phyloP scores from a whole-genome alignment of 2,113 vertebrate genomes.

The Trogon melanurus region DNA sequence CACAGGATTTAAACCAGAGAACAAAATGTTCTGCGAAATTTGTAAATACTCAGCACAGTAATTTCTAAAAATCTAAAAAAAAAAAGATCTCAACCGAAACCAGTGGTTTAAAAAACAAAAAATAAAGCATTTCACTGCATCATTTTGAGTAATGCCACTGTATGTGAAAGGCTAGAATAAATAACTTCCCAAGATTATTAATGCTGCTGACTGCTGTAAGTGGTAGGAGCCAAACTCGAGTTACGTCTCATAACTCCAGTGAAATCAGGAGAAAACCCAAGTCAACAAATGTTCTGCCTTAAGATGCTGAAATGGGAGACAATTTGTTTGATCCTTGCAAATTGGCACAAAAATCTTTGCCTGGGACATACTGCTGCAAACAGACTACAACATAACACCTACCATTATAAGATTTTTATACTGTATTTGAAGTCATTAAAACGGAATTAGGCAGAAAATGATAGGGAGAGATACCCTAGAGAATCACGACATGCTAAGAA shows the following conservation, averaged over 20 bases:
- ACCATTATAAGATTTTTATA: neutral
- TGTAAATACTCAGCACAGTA: neutral
- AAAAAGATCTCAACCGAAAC: neutral
- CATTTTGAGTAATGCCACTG: neutral
- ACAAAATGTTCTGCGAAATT: slow-evolving; percentile 53
- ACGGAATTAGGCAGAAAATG: neutral
- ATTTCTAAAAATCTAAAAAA: slow-evolving; percentile 9
- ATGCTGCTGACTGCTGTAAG: neutral
- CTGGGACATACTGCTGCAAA: neutral
- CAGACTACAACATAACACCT: neutral
- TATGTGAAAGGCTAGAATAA: neutral
- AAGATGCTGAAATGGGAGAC: neutral
- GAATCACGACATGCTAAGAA: neutral
- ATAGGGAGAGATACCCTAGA: neutral
- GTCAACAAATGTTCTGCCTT: neutral
- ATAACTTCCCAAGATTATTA: neutral
- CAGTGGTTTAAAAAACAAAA: neutral
- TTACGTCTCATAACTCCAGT: neutral
- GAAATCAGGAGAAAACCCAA: neutral
- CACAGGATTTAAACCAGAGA: slow-evolving; percentile 39
- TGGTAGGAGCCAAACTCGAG: neutral
- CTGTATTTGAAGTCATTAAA: neutral
- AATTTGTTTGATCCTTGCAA: neutral
- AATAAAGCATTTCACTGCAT: neutral
- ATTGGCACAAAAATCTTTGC: neutral